These are phyloP conservation scores for Brachyalestes nurse DNA, from an alignment of 2,797 vertebrate species.

Conservation along the genomic window DNA sequence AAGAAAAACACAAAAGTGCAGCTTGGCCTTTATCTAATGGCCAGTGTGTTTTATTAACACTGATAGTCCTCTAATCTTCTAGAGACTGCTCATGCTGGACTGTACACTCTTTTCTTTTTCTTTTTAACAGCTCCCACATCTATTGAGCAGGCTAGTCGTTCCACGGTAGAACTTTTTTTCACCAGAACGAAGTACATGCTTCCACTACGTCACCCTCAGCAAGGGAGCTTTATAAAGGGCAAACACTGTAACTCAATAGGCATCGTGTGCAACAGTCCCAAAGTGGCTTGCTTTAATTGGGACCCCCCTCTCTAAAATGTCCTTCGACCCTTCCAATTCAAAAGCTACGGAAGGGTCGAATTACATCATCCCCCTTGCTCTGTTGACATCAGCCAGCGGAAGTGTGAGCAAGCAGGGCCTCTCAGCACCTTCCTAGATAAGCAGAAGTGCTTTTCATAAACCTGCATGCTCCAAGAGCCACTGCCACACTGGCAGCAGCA, in stretches of 20 bases:
- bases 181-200: background rate
- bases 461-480: slow-evolving; percentile 7
- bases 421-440: slow-evolving; percentile 65
- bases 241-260: slow-evolving; percentile 13
- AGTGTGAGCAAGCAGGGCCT: slow-evolving; percentile 59
- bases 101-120: slow-evolving; percentile 25
- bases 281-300: slow-evolving; percentile 35
- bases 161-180: slow-evolving; percentile 5
- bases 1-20: too few relatives aligned
- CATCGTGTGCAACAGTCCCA: slow-evolving; percentile 1
- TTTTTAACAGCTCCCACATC: slow-evolving; percentile 10
- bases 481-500: slow-evolving; percentile 10
- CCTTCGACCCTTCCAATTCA: slow-evolving; percentile 39
- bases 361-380: slow-evolving; percentile 69
- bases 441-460: slow-evolving; percentile 68
- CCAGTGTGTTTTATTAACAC: slow-evolving; percentile 18
- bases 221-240: slow-evolving; percentile 22
- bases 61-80: slow-evolving; percentile 27
- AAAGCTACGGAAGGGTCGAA: slow-evolving; percentile 55
- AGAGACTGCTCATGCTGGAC: slow-evolving; percentile 6
- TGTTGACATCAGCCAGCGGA: slow-evolving; percentile 68
- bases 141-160: background rate
- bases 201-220: slow-evolving; percentile 25
- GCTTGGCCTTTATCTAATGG: slow-evolving; percentile 24
- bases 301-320: background rate